Percentiles rank a stretch among this genome's conserved stretches.
Conservation (phyloP, 2,888 invertebrate genomes). For the Luperina testacea region DNA sequence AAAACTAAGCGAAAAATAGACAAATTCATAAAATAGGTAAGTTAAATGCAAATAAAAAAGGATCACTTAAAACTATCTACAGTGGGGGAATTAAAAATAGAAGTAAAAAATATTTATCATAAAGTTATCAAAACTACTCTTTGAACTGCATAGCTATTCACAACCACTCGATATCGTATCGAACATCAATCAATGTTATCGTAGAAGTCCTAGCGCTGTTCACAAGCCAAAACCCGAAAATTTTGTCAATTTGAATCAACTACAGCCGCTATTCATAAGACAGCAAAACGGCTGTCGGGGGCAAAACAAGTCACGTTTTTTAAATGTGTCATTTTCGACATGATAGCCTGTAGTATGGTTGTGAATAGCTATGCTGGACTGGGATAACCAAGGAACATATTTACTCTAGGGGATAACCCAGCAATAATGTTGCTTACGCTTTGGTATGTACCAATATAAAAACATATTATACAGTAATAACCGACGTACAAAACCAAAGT, state of each 20-base stretch:
- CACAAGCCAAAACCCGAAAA: no score
- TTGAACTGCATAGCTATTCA: background rate
- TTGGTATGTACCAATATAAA: conserved; percentile 14
- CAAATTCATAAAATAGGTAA: background rate
- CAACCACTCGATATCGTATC: no score
- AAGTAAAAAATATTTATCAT: background rate
- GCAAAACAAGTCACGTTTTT: no score
- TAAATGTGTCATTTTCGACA: no score
- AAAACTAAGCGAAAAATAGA: background rate
- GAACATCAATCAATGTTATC: no score
- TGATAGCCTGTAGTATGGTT: no score
- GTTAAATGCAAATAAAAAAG: background rate
- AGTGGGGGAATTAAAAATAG: background rate
- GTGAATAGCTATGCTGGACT: background rate
- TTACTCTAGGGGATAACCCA: conserved; percentile 41
- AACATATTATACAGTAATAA: conserved; percentile 6
- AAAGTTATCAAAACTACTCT: background rate
- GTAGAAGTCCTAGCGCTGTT: no score
- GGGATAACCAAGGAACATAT: no score
- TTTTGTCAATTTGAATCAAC: no score
- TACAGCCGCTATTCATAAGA: no score
- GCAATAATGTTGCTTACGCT: background rate
- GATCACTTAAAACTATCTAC: background rate
- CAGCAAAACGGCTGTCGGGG: no score
- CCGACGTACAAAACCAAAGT: background rate